Conservation (phyloP, 2,113 vertebrate species). For the Gymnarchus niloticus region DNA sequence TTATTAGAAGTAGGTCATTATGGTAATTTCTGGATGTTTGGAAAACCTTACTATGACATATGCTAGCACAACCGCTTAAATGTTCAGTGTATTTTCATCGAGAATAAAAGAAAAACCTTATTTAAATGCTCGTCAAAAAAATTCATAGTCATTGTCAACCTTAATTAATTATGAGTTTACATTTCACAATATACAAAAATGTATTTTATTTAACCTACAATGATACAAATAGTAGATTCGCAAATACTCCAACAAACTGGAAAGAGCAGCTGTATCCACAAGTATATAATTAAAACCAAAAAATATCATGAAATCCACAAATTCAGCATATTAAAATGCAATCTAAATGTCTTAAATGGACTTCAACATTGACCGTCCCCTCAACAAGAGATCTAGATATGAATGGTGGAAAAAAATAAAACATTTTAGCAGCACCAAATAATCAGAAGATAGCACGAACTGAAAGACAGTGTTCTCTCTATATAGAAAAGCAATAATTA, state of each 20-base stretch:
- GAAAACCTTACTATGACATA: conserved; percentile 12
- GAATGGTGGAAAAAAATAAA: background rate
- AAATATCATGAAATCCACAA: background rate
- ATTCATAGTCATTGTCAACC: background rate
- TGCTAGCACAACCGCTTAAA: background rate
- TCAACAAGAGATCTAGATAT: background rate
- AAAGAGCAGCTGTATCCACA: background rate
- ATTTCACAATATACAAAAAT: background rate
- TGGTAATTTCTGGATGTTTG: conserved; percentile 19
- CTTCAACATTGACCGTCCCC: background rate
- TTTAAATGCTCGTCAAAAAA: conserved; percentile 2
- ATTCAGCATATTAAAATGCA: background rate
- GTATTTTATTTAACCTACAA: background rate
- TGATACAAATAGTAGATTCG: background rate
- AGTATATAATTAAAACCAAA: background rate
- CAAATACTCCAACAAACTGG: background rate
- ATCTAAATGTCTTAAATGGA: background rate
- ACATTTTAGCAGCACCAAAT: background rate
- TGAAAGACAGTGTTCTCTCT: background rate
- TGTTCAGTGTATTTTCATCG: background rate
- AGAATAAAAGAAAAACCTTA: background rate
- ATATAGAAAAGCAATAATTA: background rate
- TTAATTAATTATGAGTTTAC: background rate
- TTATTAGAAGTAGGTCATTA: conserved; percentile 23
- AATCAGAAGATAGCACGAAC: background rate